Conservation (phyloP, 2,888 invertebrate species). For the Scaptomyza polygonia region DNA sequence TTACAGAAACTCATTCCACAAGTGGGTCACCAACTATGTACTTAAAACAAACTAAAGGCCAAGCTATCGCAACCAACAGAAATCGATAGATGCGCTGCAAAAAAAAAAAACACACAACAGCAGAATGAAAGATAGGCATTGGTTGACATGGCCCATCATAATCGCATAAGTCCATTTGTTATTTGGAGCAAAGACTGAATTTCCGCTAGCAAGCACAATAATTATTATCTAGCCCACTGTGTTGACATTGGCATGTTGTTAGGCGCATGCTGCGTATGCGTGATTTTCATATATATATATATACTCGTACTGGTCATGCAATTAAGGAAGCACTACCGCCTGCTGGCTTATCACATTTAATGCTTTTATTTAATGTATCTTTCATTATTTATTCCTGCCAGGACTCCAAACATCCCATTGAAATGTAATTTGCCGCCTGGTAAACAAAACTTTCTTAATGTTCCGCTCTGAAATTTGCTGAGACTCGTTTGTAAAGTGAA, state of each 20-base stretch:
- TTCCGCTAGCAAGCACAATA: slow-evolving; percentile 46
- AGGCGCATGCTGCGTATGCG: slow-evolving; percentile 62
- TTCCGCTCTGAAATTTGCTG: slow-evolving; percentile 43
- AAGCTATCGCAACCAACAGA: slow-evolving; percentile 14
- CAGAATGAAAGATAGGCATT: background rate
- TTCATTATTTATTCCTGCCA: background rate
- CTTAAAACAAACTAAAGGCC: slow-evolving; percentile 48
- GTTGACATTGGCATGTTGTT: slow-evolving; percentile 70
- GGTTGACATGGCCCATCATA: slow-evolving; percentile 37
- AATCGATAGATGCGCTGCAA: slow-evolving; percentile 22
- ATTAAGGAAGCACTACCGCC: slow-evolving; percentile 22
- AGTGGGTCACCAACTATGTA: slow-evolving; percentile 59
- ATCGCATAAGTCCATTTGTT: slow-evolving; percentile 66
- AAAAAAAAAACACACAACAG: slow-evolving; percentile 1
- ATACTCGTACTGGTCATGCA: slow-evolving; percentile 12
- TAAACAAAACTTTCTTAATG: slow-evolving; percentile 35
- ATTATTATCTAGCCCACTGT: slow-evolving; percentile 68
- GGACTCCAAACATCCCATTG: slow-evolving; percentile 13
- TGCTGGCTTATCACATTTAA: slow-evolving; percentile 66
- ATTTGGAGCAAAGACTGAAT: slow-evolving; percentile 64
- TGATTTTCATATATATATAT: slow-evolving; percentile 52
- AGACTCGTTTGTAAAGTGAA: slow-evolving; percentile 21
- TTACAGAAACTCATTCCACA: slow-evolving; percentile 39
- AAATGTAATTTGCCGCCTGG: slow-evolving; percentile 41
- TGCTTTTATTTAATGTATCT: slow-evolving; percentile 56